Evolutionary conservation across 2,888 invertebrate species (phyloP).

Genomic region (Adela reaumurella): DNA sequence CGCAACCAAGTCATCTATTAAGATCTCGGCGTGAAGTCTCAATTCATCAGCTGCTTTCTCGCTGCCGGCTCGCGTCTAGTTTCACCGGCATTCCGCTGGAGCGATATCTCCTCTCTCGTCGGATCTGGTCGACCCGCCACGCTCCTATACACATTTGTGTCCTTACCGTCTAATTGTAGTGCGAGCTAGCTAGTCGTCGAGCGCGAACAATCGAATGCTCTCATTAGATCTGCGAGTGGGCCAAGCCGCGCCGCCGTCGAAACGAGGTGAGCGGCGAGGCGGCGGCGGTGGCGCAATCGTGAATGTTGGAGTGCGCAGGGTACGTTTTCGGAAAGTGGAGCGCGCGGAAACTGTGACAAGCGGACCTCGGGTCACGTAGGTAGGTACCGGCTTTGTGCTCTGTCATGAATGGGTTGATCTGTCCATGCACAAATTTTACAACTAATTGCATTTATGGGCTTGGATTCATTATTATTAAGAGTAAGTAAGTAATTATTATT

Average conservation of each 20-base stretch:
- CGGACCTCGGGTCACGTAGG: slow-evolving; percentile 31
- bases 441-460: too few relatives aligned
- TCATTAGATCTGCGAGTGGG: neutral
- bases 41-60: neutral
- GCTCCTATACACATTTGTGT: slow-evolving; percentile 13
- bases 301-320: neutral
- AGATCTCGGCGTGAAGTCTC: neutral
- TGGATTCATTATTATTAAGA: too few relatives aligned
- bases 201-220: neutral
- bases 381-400: too few relatives aligned
- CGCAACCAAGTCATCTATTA: slow-evolving; percentile 2
- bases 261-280: neutral
- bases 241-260: neutral
- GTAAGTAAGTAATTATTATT: too few relatives aligned
- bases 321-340: slow-evolving; percentile 27
- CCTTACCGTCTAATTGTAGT: slow-evolving; percentile 1
- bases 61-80: neutral
- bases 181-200: neutral
- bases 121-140: slow-evolving; percentile 9
- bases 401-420: slow-evolving; percentile 11
- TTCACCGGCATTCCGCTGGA: neutral
- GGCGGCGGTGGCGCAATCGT: neutral
- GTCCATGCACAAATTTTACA: too few relatives aligned
- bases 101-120: neutral
- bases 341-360: slow-evolving; percentile 31